Evolutionary conservation across 2,113 vertebrate genomes (phyloP).

Genomic region (Platysteira castanea): DNA sequence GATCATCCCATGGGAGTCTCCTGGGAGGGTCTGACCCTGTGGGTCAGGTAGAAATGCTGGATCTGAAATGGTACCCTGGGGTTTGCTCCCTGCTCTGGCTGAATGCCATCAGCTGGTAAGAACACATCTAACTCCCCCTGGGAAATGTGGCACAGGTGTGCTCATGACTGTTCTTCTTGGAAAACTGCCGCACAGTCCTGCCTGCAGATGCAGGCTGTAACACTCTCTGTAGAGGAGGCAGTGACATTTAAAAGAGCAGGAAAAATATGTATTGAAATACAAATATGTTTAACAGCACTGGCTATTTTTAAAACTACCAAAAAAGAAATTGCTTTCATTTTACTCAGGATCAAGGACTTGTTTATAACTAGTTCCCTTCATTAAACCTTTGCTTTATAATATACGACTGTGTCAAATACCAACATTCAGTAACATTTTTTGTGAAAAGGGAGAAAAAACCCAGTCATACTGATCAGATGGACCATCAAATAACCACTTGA

Average conservation of each 20-base stretch:
- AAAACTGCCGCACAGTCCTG: not conserved
- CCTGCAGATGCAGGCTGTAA: not conserved
- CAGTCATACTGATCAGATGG: not conserved
- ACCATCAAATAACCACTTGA: not conserved
- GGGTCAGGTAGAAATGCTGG: not conserved
- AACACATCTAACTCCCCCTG: fast-evolving
- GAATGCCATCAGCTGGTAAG: not conserved
- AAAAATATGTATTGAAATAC: not conserved
- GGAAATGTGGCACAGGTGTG: not conserved
- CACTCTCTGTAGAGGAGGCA: not conserved
- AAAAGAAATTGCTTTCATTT: not conserved
- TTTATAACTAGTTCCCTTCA: not conserved
- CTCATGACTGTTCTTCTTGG: not conserved
- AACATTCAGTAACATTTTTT: not conserved
- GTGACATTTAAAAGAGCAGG: not conserved
- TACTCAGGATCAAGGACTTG: not conserved
- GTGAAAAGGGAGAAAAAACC: not conserved
- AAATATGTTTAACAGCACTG: not conserved
- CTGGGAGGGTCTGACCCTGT: not conserved
- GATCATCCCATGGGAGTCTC: not conserved
- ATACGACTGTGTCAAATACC: not conserved
- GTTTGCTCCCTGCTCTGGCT: not conserved
- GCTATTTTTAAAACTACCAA: not conserved
- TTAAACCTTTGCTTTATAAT: not conserved
- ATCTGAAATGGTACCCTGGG: not conserved